A percentile compares a stretch with the other conserved stretches of the same genome.
These are phyloP conservation scores for Thyatira batis DNA, from an alignment of 2,888 invertebrate species.

Conservation along the genomic window DNA sequence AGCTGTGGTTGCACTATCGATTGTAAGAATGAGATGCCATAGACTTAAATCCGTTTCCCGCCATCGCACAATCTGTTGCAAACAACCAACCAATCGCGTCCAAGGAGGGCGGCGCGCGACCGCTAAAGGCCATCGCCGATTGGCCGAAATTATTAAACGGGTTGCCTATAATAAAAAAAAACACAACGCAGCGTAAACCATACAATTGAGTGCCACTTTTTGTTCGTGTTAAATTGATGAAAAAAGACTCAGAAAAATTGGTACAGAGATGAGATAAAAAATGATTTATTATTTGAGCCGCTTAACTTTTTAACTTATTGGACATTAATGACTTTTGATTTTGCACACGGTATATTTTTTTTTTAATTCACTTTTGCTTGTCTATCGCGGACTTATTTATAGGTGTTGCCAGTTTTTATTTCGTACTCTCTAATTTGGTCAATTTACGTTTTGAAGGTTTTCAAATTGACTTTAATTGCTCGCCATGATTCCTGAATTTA, in stretches of 20 bases:
- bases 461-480: slow-evolving; percentile 35
- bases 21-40: slow-evolving; percentile 78
- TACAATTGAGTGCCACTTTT: slow-evolving; percentile 80
- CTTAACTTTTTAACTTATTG: slow-evolving; percentile 80
- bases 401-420: slow-evolving; percentile 47
- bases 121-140: slow-evolving; percentile 50
- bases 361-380: slow-evolving; percentile 47
- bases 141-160: slow-evolving; percentile 75
- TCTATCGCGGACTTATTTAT: slow-evolving; percentile 51
- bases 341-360: slow-evolving; percentile 49
- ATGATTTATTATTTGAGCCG: slow-evolving; percentile 77
- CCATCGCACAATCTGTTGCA: slow-evolving; percentile 76
- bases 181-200: slow-evolving; percentile 61
- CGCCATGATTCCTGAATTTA: neutral
- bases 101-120: slow-evolving; percentile 68
- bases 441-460: slow-evolving; percentile 34
- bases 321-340: slow-evolving; percentile 81
- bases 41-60: slow-evolving; percentile 77
- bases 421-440: slow-evolving; percentile 42
- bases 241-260: slow-evolving; percentile 76
- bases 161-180: slow-evolving; percentile 73
- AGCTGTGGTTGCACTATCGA: slow-evolving; percentile 39
- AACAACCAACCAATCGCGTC: slow-evolving; percentile 61
- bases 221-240: slow-evolving; percentile 80
- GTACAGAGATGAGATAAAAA: slow-evolving; percentile 76